These are phyloP conservation scores for Thymelicus acteon DNA, from an alignment of 2,888 invertebrate species.

Conservation along the genomic window DNA sequence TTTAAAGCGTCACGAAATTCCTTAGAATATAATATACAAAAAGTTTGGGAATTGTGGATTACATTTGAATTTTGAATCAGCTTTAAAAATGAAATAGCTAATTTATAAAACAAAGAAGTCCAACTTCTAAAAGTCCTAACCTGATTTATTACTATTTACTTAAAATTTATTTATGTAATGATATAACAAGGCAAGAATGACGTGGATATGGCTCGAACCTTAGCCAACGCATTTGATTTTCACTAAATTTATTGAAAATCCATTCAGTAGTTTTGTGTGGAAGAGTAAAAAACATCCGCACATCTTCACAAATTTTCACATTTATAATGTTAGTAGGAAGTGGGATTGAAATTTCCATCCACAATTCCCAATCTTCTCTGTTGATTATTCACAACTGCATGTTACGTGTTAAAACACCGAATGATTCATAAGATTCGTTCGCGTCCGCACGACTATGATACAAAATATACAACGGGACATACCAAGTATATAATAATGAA, in stretches of 20 bases:
- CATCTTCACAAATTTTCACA: too few species aligned
- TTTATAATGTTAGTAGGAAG: too few species aligned
- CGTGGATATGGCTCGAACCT: too few species aligned
- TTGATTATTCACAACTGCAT: constrained; percentile 14
- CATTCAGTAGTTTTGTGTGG: too few species aligned
- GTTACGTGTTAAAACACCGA: constrained; percentile 15
- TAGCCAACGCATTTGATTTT: too few species aligned
- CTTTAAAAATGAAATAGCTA: neutral
- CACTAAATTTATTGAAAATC: too few species aligned
- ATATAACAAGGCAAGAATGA: too few species aligned
- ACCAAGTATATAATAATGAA: constrained; percentile 72
- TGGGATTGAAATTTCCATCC: neutral
- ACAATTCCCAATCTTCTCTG: constrained; percentile 4
- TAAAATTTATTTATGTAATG: neutral
- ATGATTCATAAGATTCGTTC: constrained; percentile 31
- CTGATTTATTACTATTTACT: too few species aligned
- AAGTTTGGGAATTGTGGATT: constrained; percentile 7
- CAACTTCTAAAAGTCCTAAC: too few species aligned
- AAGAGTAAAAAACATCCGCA: too few species aligned
- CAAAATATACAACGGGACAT: constrained; percentile 69
- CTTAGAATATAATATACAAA: constrained; percentile 9
- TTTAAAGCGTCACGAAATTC: constrained; percentile 22
- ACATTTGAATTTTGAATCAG: neutral
- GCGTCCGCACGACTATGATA: constrained; percentile 53
- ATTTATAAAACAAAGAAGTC: too few species aligned